Evolutionary conservation across 2,797 vertebrate species (phyloP).

Genomic region (Falco rusticolus): DNA sequence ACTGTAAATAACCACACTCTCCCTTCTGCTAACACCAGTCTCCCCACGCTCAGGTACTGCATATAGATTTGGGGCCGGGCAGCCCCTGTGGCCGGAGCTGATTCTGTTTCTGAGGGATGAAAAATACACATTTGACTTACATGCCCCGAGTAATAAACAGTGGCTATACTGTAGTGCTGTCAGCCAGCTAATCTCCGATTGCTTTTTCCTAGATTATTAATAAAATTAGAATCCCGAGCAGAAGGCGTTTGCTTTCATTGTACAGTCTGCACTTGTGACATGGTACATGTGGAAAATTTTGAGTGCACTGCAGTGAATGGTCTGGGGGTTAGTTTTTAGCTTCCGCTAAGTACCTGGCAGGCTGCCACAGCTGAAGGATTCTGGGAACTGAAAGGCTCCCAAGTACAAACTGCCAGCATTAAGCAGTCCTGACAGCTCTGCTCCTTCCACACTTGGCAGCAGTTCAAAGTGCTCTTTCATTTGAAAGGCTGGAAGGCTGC

Average conservation of each 20-base stretch:
- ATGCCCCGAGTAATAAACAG: not conserved
- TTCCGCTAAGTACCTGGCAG: constrained; percentile 88
- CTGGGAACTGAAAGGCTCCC: constrained; percentile 87
- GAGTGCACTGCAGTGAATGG: constrained; percentile 83
- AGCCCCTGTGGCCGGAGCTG: not conserved
- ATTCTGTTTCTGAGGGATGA: constrained; percentile 37
- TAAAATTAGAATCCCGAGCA: constrained; percentile 65
- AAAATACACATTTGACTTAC: not conserved
- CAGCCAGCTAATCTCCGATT: constrained; percentile 16
- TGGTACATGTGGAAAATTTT: constrained; percentile 84
- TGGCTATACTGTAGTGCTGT: not conserved
- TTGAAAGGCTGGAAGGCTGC: constrained; percentile 89
- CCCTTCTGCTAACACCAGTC: not conserved
- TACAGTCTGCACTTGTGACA: constrained; percentile 77
- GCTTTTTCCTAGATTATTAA: constrained; percentile 64
- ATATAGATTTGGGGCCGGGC: not conserved
- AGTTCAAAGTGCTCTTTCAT: constrained; percentile 93
- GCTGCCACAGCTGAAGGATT: constrained; percentile 84
- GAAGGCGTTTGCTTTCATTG: constrained; percentile 76
- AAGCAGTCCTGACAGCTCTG: constrained; percentile 90
- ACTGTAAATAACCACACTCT: not conserved
- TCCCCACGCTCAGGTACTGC: not conserved
- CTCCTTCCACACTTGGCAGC: constrained; percentile 89
- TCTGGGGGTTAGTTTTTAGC: constrained; percentile 85
- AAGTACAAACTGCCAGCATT: constrained; percentile 89